Evolutionary conservation across 2,797 vertebrate species (phyloP).

Genomic region (Lepidocolaptes lacrymiger): DNA sequence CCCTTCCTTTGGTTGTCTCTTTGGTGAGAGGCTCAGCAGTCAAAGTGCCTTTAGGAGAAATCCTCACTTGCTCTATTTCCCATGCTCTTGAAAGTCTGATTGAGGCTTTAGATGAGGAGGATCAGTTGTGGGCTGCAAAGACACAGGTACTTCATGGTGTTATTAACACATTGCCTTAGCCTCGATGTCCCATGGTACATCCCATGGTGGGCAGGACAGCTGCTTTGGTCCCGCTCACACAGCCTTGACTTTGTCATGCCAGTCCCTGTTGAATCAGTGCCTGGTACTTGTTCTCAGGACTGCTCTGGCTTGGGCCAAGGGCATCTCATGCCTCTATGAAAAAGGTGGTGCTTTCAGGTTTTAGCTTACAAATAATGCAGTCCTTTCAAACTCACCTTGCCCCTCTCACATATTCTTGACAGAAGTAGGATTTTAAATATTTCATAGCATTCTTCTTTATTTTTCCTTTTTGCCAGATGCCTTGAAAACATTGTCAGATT

Average conservation of each 20-base stretch:
- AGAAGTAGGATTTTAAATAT: slow-evolving; percentile 56
- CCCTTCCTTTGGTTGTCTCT: not conserved
- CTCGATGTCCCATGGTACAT: not conserved
- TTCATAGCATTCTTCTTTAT: slow-evolving; percentile 47
- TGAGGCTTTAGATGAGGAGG: not conserved
- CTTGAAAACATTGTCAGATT: slow-evolving; percentile 63
- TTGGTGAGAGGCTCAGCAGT: not conserved
- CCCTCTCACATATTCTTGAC: not conserved
- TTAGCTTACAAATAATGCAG: not conserved
- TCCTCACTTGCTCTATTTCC: not conserved
- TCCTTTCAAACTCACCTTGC: slow-evolving; percentile 17
- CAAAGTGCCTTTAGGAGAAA: not conserved
- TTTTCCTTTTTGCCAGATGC: slow-evolving; percentile 42
- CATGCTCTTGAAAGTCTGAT: not conserved
- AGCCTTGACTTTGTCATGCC: not conserved
- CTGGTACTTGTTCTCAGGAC: slow-evolving; percentile 31
- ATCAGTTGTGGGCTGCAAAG: not conserved
- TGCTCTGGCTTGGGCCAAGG: not conserved
- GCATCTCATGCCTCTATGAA: not conserved
- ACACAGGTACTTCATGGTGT: not conserved
- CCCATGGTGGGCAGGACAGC: not conserved
- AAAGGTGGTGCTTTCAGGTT: slow-evolving; percentile 27
- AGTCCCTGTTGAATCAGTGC: not conserved
- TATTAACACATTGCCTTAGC: not conserved
- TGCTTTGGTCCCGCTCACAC: not conserved